Evolutionary conservation across 1,140 invertebrate genomes (phyloP), one percentile per base, ranked within the genome.

Genomic region (Homalodisca vitripennis): DNA sequence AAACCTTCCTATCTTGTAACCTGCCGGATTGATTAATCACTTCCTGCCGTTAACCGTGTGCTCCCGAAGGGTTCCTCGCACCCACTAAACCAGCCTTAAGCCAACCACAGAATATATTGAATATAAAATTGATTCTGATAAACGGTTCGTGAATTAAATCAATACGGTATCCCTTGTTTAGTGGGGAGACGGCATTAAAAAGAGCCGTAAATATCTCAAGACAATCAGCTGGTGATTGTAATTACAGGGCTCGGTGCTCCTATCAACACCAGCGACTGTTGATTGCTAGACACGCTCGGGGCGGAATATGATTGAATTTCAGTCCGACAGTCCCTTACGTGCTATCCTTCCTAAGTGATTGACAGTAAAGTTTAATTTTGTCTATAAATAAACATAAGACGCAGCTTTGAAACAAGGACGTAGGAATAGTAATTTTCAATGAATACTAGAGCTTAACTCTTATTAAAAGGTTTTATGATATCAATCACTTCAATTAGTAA

Each of bases 121-220:
- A 3, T 10, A 3, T 22, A 51, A 51, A 51, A 51, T 51, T 51
- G 48, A 51, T 51, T 51, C 48, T 22, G 48, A 51, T 51, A 51
- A 51, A 51, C 48, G 48, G 48, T 22, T 22, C 22, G 48, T 51
- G 48, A 51, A 51, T 51, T 51, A 51, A 51, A 51, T 51, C 48
- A 51, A 51, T 51, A 51, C 48, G 48, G 48, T 51, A 51, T 20
- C 48, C n/a, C 14, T 51, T 51, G 14, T 22, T 3, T 51, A 51
- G 48, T n/a, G 48, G 17, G 48, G 22, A 22, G 48, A 51, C 3
- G 48, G 48, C 17, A 51, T 51, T 51, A 51, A 51, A 51, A 51
- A 51, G 6, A 22, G 48, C 48, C 48, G 48, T 51, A 51, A 51
- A 51, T 51, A 51, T 51, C 48, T n/a, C n/a, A 12, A 22, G 3